These are phyloP conservation scores for Anoncus sp. DNA, from an alignment of 2,888 invertebrate species.

Conservation along the genomic window DNA sequence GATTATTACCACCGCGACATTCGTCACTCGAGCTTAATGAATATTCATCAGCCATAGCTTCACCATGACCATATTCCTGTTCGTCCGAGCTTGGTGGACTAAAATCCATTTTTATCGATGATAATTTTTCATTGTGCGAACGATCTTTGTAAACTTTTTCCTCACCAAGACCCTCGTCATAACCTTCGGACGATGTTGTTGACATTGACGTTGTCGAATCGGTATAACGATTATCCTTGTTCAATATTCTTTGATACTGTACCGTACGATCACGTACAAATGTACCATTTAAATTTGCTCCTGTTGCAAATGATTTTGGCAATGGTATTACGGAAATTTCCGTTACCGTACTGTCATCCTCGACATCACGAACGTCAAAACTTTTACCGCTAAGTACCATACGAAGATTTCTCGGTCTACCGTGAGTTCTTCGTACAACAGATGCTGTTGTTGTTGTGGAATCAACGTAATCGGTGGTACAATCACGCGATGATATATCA, in stretches of 20 bases:
- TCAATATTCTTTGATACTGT: constrained; percentile 84
- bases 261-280: constrained; percentile 84
- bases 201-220: constrained; percentile 81
- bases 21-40: constrained; percentile 84
- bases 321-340: constrained; percentile 87
- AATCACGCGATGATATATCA: constrained; percentile 74
- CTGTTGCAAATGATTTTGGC: constrained; percentile 83
- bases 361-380: constrained; percentile 90
- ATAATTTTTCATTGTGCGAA: constrained; percentile 85
- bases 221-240: constrained; percentile 80
- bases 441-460: constrained; percentile 78
- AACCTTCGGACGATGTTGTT: constrained; percentile 82
- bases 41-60: constrained; percentile 87
- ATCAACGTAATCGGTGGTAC: constrained; percentile 76
- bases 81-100: constrained; percentile 85
- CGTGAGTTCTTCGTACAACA: constrained; percentile 73
- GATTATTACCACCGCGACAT: constrained; percentile 64
- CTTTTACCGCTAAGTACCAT: constrained; percentile 90
- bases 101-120: constrained; percentile 78
- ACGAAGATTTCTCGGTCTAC: constrained; percentile 88
- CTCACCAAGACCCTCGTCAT: constrained; percentile 86
- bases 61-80: constrained; percentile 86
- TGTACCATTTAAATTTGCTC: constrained; percentile 80
- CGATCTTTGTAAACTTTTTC: constrained; percentile 90
- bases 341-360: constrained; percentile 87